phyloP scores from a whole-genome alignment of 2,888 invertebrate genomes.

The Epinotia demarniana region DNA sequence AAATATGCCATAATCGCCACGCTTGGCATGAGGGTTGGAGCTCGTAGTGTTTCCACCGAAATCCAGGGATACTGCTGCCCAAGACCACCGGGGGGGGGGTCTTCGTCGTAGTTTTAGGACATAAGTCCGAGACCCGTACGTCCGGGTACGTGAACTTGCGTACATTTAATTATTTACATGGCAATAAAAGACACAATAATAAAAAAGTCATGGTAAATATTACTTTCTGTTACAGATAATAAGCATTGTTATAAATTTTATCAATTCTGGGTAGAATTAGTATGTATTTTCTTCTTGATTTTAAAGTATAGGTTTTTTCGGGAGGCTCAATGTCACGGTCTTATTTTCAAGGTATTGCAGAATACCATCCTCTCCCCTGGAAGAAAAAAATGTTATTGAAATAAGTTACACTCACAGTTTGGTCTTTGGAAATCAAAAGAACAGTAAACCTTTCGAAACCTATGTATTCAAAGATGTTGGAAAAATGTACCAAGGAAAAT shows the following conservation, averaged over 20 bases:
- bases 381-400: constrained; percentile 55
- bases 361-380: constrained; percentile 91
- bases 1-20: too few species aligned
- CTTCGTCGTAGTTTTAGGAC: too few species aligned
- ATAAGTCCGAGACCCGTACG: too few species aligned
- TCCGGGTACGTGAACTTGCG: not conserved
- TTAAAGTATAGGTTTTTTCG: constrained; percentile 76
- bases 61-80: too few species aligned
- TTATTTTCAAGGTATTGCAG: constrained; percentile 91
- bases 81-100: too few species aligned
- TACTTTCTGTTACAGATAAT: not conserved
- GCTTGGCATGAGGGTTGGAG: too few species aligned
- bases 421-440: not conserved
- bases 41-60: too few species aligned
- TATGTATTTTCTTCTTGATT: constrained; percentile 7
- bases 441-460: not conserved
- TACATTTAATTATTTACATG: not conserved
- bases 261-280: not conserved
- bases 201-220: not conserved
- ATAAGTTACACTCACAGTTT: not conserved
- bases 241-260: not conserved
- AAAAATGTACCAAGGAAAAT: too few species aligned
- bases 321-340: constrained; percentile 89
- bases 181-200: not conserved
- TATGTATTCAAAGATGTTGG: too few species aligned